A percentile compares a stretch with the other conserved stretches of the same genome.
Evolutionary conservation across 2,113 vertebrate genomes (phyloP).

Genomic region (Hippopotamus amphibius): DNA sequence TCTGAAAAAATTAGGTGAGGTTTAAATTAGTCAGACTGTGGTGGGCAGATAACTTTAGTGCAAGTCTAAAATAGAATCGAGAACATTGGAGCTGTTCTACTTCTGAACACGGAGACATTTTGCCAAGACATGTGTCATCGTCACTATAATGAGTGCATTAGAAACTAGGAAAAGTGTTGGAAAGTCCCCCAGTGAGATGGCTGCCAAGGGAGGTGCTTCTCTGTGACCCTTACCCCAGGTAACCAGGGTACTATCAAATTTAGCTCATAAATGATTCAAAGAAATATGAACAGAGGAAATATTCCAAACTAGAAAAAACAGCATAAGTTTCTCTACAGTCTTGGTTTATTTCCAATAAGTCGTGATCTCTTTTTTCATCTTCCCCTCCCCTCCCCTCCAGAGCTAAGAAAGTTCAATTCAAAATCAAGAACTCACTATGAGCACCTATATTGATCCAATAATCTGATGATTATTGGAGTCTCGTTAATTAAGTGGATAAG

Average conservation of each 20-base stretch:
- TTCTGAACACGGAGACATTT: neutral
- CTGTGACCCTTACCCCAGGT: neutral
- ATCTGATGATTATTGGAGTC: conserved; percentile 51
- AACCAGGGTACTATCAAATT: neutral
- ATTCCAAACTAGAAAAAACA: neutral
- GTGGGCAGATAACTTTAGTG: neutral
- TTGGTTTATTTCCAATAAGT: conserved; percentile 54
- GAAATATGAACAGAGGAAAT: neutral
- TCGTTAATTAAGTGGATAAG: conserved; percentile 22
- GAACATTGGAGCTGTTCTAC: neutral
- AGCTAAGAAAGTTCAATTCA: conserved; percentile 1
- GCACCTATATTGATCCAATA: neutral
- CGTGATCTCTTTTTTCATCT: neutral
- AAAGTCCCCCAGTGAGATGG: neutral
- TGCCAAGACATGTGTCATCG: neutral
- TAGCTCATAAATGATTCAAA: conserved; percentile 8
- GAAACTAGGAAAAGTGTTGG: neutral
- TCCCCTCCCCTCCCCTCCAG: neutral
- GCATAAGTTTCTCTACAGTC: neutral
- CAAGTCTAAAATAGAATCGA: conserved; percentile 5
- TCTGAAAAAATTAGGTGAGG: conserved; percentile 29
- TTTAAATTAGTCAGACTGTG: neutral
- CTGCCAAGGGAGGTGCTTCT: neutral
- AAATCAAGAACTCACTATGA: conserved; percentile 1
- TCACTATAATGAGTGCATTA: neutral